phyloP scores from a whole-genome alignment of 2,797 vertebrate genomes.

The Gorsachius magnificus region DNA sequence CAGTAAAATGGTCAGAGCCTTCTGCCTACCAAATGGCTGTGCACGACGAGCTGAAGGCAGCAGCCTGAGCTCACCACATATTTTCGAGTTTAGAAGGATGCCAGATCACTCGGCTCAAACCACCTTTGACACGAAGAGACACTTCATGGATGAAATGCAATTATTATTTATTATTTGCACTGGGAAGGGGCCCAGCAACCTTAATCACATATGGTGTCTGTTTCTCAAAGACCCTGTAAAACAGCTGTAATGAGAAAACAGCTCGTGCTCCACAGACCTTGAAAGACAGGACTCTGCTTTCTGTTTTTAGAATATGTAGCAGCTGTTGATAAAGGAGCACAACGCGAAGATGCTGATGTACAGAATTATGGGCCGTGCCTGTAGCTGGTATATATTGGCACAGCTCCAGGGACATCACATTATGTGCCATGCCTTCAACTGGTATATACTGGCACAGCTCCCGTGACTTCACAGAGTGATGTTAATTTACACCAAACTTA shows the following conservation, averaged over 20 bases:
- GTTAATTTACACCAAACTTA: conserved; percentile 49
- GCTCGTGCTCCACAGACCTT: background rate
- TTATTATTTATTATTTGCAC: background rate
- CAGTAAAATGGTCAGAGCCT: background rate
- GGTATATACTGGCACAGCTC: conserved; percentile 7
- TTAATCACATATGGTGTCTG: background rate
- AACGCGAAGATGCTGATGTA: background rate
- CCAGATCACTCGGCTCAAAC: background rate
- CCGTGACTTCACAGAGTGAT: conserved; percentile 18
- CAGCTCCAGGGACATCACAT: background rate
- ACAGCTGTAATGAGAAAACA: background rate
- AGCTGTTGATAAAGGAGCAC: background rate
- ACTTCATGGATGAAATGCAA: background rate
- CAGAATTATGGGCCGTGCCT: background rate
- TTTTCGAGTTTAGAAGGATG: background rate
- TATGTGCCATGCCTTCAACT: conserved; percentile 9
- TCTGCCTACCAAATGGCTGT: background rate
- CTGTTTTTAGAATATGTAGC: background rate
- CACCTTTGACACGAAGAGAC: background rate
- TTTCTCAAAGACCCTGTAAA: background rate
- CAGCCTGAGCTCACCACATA: background rate
- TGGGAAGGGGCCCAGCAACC: background rate
- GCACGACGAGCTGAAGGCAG: background rate
- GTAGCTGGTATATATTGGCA: conserved; percentile 9
- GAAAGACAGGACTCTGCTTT: background rate